phyloP scores from a whole-genome alignment of 2,797 vertebrate species.

The Cossypha heuglini region DNA sequence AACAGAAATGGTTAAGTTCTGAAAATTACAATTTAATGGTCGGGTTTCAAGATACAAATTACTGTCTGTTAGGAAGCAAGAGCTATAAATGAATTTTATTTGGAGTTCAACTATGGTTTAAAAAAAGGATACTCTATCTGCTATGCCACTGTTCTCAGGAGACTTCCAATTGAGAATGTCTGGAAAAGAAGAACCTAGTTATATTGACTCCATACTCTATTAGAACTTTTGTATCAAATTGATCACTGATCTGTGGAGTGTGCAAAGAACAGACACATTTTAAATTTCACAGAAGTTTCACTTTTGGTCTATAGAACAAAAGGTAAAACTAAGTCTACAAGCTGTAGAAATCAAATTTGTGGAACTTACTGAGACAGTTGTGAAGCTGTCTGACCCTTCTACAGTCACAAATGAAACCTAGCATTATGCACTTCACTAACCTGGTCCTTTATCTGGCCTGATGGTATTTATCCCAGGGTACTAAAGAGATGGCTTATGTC shows the following conservation, averaged over 20 bases:
- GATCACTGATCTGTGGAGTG: background rate
- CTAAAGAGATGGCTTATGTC: background rate
- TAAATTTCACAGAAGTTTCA: background rate
- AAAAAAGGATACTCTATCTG: background rate
- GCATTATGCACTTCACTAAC: background rate
- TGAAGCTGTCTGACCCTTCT: background rate
- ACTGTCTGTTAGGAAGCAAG: background rate
- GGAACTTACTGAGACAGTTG: background rate
- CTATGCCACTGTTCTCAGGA: background rate
- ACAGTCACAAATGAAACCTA: background rate
- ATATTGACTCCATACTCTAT: background rate
- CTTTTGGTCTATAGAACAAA: background rate
- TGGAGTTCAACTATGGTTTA: background rate
- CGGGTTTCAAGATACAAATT: constrained; percentile 16
- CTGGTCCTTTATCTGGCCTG: background rate
- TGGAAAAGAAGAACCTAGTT: background rate
- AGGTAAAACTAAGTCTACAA: background rate
- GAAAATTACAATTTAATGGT: background rate
- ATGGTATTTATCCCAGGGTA: background rate
- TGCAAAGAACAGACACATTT: background rate
- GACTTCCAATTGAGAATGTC: background rate
- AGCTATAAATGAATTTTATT: background rate
- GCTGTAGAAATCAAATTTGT: background rate
- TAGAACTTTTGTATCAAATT: background rate
- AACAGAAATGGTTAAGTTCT: background rate